A percentile compares a stretch with the other conserved stretches of the same genome.
Conservation (phyloP, 2,113 vertebrate genomes). For the Odobenus rosmarus region DNA sequence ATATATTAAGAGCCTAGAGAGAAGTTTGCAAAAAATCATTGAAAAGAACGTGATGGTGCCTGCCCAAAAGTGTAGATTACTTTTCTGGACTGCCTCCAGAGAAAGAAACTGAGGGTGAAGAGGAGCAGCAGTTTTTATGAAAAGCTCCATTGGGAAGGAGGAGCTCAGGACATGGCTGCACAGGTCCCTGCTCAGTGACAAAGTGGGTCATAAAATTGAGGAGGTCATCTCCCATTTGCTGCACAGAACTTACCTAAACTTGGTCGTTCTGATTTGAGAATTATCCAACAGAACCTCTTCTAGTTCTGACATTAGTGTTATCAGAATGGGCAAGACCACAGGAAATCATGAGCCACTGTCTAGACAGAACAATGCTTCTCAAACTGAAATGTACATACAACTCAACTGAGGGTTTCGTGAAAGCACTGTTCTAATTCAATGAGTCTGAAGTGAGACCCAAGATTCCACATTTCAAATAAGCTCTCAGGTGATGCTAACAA, state of each 20-base stretch:
- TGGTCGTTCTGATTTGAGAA: background rate
- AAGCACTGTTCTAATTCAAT: background rate
- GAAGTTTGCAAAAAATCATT: background rate
- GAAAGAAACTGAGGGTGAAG: background rate
- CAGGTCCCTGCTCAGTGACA: background rate
- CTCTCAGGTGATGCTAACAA: background rate
- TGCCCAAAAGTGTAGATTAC: background rate
- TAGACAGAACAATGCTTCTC: background rate
- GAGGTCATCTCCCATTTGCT: background rate
- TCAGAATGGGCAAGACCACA: background rate
- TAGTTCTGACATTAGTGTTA: background rate
- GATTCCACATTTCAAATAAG: background rate
- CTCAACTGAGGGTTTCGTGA: background rate
- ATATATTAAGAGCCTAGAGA: background rate
- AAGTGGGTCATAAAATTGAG: background rate
- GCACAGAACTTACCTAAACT: background rate
- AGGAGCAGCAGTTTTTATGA: background rate
- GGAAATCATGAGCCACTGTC: background rate
- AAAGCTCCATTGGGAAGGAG: background rate
- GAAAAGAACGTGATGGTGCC: background rate
- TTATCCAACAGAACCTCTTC: background rate
- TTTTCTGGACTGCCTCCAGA: background rate
- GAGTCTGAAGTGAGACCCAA: background rate
- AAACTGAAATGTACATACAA: background rate
- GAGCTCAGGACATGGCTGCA: background rate